Base-by-base conservation (phyloP, 2,888 invertebrate genomes). In the Congeria kusceri region DNA sequence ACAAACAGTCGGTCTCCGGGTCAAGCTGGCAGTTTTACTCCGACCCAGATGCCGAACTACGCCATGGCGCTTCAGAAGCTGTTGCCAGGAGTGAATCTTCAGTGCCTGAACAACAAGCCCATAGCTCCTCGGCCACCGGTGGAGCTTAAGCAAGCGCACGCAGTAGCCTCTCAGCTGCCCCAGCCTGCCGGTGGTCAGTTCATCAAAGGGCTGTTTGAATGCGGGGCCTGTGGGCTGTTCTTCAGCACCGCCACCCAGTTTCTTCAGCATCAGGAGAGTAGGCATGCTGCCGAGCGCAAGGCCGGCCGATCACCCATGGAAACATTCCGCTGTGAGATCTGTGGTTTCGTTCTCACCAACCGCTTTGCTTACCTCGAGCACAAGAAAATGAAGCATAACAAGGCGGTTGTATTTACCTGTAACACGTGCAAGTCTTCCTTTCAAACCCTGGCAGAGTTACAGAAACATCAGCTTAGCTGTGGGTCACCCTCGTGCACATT, bases 291-390 rank as follows among this genome's bases (percentile, higher is more conserved):
- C 1, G 62, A 67, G 4, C 57, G 67, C 18, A 79, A 61, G 44
- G 27, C 25, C 4, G 79, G 83, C 18, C 46, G 57, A 13, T 69
- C 83, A n/a, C 79, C 73, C 25, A 77, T 83, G 67, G 83, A 83
- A 56, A 79, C 83, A 49, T 83, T 83, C 58, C 68, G 83, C 0
- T 83, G 83, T 59, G 83, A 83, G 44, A 61, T 83, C 13, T 83
- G 83, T 53, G 68, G 69, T 29, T 83, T 83, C 65, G 83, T 83
- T 25, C 59, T 83, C 1, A 83, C 83, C 15, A 83, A 83, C 53
- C 49, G 83, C 25, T 83, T 77, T 53, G 83, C 83, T 0, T 83
- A 83, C 39, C 68, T 79, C 25, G 83, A 83, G 29, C 83, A 83
- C 46, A 83, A 83, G 58, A 65, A 73, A 29, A 83, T 83, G 83